phyloP scores from a whole-genome alignment of 2,888 invertebrate species.

The Sturmia bella region DNA sequence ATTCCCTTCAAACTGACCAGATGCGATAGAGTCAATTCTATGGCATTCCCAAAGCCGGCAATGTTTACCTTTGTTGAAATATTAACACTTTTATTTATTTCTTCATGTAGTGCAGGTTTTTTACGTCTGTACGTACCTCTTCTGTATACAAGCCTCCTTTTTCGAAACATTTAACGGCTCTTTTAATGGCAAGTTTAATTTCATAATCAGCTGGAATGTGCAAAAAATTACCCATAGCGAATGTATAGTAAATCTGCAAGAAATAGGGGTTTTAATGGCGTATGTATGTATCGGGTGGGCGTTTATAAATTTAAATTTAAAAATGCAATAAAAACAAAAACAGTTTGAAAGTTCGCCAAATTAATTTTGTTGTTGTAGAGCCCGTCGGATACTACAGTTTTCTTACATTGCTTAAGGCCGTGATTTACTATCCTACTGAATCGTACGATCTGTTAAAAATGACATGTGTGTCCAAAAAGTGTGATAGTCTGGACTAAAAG shows the following conservation, averaged over 20 bases:
- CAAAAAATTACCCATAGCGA: conserved; percentile 73
- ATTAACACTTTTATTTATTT: neutral
- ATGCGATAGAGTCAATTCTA: conserved; percentile 52
- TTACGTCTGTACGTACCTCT: conserved; percentile 59
- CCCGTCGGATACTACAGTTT: no score
- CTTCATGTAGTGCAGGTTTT: neutral
- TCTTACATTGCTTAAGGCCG: no score
- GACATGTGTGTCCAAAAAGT: no score
- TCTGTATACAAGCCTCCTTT: conserved; percentile 73
- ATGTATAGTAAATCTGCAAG: conserved; percentile 76
- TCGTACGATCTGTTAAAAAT: no score
- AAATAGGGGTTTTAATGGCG: neutral
- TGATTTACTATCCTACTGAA: no score
- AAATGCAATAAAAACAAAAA: no score
- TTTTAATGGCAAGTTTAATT: conserved; percentile 75
- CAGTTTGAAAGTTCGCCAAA: no score
- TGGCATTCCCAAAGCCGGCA: conserved; percentile 70
- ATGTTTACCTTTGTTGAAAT: conserved; percentile 71
- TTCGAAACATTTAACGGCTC: conserved; percentile 77
- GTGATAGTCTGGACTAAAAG: no score
- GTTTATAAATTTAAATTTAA: no score
- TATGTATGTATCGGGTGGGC: no score
- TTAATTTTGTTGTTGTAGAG: no score
- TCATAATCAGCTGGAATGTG: conserved; percentile 75
- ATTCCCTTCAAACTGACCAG: conserved; percentile 73